Percentiles rank a stretch among this genome's conserved stretches.
Conservation (phyloP, 2,113 vertebrate genomes). For the Saguinus imperator region DNA sequence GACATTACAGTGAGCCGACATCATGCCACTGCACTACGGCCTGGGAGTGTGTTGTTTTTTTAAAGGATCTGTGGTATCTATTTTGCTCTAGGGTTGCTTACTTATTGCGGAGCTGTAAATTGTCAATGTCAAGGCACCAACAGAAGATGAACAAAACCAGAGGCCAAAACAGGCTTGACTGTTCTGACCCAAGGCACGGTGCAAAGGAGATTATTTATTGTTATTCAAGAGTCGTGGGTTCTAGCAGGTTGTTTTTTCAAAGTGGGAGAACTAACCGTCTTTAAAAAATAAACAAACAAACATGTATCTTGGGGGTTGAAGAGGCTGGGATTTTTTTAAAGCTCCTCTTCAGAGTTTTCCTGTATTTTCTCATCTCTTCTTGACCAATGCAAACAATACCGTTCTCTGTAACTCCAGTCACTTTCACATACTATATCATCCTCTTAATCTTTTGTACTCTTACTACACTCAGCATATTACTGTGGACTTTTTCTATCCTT, state of each 20-base stretch:
- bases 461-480: not conserved
- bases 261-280: not conserved
- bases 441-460: not conserved
- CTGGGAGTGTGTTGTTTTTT: conserved; percentile 42
- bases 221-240: not conserved
- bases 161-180: not conserved
- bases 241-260: not conserved
- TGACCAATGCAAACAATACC: not conserved
- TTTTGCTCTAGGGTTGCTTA: not conserved
- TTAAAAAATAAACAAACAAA: not conserved
- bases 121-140: conserved; percentile 8
- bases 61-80: not conserved
- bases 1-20: too few species aligned
- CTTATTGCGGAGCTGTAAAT: not conserved
- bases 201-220: not conserved
- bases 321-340: not conserved
- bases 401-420: not conserved
- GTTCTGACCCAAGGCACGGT: not conserved
- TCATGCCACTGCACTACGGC: too few species aligned
- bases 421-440: too few species aligned
- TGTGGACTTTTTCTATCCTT: not conserved
- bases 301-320: not conserved
- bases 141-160: not conserved
- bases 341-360: not conserved
- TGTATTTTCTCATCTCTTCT: not conserved